Conservation (phyloP, 2,888 invertebrate genomes). For the Helicoverpa assulta region DNA sequence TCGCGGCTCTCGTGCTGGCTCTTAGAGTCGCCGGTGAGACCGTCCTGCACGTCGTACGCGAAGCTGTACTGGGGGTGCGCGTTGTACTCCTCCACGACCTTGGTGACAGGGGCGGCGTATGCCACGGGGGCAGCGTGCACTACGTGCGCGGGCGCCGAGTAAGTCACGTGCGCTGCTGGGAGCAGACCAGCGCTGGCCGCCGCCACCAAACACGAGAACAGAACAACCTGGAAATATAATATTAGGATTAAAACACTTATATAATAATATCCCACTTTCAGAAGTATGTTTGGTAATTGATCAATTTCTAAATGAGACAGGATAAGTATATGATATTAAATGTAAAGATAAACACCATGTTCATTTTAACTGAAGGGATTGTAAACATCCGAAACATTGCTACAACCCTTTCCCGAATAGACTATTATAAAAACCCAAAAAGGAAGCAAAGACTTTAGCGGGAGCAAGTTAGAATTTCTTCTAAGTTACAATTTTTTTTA, state of each 20-base stretch:
- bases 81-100: slow-evolving; percentile 73
- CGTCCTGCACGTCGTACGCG: slow-evolving; percentile 84
- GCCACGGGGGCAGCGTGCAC: slow-evolving; percentile 30
- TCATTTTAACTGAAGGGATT: no score
- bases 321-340: no score
- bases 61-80: slow-evolving; percentile 80
- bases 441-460: no score
- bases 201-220: slow-evolving; percentile 68
- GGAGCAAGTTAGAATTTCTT: no score
- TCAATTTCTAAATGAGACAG: no score
- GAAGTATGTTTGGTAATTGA: no score
- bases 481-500: no score
- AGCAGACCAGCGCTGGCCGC: slow-evolving; percentile 65
- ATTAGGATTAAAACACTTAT: not conserved
- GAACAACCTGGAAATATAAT: slow-evolving; percentile 62
- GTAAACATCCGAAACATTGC: no score
- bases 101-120: slow-evolving; percentile 62
- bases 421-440: no score
- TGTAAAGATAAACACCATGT: no score
- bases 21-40: slow-evolving; percentile 84
- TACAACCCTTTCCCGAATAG: no score
- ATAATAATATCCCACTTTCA: no score
- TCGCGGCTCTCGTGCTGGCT: slow-evolving; percentile 85
- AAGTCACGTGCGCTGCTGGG: slow-evolving; percentile 39
- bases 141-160: slow-evolving; percentile 21